Conservation (phyloP, 2,797 vertebrate species). For the Yasuhikotakia modesta region DNA sequence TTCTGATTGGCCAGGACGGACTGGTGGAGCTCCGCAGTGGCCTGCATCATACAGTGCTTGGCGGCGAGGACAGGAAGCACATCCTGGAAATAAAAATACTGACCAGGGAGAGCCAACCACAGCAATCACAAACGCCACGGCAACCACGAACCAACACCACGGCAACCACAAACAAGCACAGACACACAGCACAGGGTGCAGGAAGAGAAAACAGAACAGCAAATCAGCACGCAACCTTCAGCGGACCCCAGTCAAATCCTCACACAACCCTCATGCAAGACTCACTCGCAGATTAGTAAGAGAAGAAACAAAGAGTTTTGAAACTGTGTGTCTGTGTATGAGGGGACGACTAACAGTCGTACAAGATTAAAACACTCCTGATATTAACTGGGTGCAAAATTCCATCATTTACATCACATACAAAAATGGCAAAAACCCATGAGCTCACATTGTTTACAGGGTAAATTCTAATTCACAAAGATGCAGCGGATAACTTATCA, state of each 20-base stretch:
- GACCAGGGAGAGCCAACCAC: constrained; percentile 91
- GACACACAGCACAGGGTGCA: constrained; percentile 74
- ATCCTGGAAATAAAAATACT: constrained; percentile 99
- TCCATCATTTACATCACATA: neutral
- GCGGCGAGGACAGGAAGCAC: constrained; percentile 96
- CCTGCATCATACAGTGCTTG: constrained; percentile 99
- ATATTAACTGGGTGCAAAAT: neutral
- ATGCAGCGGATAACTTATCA: no score
- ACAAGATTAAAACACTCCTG: no score
- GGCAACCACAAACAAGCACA: constrained; percentile 81
- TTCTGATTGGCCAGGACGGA: constrained; percentile 92
- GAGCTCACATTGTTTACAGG: neutral
- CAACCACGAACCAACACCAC: constrained; percentile 66
- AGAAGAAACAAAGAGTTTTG: constrained; percentile 45
- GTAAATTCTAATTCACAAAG: no score
- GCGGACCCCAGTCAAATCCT: constrained; percentile 60
- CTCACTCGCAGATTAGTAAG: constrained; percentile 53
- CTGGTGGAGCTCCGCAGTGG: constrained; percentile 93
- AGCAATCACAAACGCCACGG: constrained; percentile 75
- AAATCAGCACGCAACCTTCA: constrained; percentile 74
- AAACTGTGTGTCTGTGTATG: constrained; percentile 12
- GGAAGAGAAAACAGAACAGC: constrained; percentile 81
- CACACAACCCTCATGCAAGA: constrained; percentile 56
- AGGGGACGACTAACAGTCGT: constrained; percentile 6
- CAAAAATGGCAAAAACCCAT: neutral